These are phyloP conservation scores for Zalophus californianus DNA, from an alignment of 2,797 vertebrate genomes.

Conservation along the genomic window DNA sequence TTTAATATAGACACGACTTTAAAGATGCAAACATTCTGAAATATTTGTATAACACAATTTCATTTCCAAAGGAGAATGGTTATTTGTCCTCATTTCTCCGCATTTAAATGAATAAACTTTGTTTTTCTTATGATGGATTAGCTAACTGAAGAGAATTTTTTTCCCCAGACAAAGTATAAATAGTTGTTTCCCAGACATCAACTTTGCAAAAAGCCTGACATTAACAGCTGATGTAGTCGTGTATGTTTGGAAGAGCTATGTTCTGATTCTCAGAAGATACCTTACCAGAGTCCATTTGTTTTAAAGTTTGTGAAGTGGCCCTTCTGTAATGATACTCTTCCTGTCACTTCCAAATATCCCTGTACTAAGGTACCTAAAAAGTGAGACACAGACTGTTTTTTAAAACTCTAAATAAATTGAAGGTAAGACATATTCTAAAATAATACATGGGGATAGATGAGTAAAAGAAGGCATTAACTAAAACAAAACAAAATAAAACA, in stretches of 20 bases:
- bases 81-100: not conserved
- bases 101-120: not conserved
- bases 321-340: not conserved
- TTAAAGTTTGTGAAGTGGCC: not conserved
- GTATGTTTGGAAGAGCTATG: not conserved
- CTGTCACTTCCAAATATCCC: not conserved
- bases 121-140: not conserved
- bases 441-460: not conserved
- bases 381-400: not conserved
- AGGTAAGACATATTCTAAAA: not conserved
- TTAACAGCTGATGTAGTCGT: not conserved
- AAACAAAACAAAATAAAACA: not conserved
- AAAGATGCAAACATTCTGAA: not conserved
- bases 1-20: not conserved
- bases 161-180: not conserved
- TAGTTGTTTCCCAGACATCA: not conserved
- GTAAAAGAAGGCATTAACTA: not conserved
- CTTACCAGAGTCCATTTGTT: not conserved
- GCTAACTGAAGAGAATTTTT: not conserved
- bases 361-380: not conserved
- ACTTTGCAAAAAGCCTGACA: not conserved
- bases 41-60: not conserved
- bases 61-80: not conserved
- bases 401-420: not conserved
- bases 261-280: slow-evolving; percentile 13